These are phyloP conservation scores for Platalea minor DNA, from an alignment of 2,797 vertebrate species.

Conservation along the genomic window DNA sequence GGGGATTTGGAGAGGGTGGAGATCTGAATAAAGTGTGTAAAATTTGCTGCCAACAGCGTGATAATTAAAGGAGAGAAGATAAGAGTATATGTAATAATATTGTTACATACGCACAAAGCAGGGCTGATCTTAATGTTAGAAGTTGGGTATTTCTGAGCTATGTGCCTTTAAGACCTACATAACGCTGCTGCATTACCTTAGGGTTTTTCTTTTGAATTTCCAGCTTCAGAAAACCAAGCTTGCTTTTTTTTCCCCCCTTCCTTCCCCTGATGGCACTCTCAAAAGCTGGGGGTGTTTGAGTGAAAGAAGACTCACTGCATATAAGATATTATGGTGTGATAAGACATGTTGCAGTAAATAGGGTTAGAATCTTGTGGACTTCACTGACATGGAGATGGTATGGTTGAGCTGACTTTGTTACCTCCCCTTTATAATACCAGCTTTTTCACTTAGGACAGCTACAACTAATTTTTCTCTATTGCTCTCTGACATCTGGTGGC, in stretches of 20 bases:
- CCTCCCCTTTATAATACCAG: neutral
- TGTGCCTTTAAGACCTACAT: slow-evolving; percentile 64
- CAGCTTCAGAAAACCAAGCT: slow-evolving; percentile 18
- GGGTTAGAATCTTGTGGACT: neutral
- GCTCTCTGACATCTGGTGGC: slow-evolving; percentile 65
- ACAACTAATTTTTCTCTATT: slow-evolving; percentile 29
- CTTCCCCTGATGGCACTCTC: neutral
- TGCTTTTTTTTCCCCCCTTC: neutral
- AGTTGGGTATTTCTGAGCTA: neutral
- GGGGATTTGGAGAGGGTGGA: neutral
- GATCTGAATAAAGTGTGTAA: neutral
- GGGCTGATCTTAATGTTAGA: neutral
- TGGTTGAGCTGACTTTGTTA: neutral
- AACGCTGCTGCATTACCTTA: slow-evolving; percentile 3
- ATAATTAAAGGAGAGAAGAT: slow-evolving; percentile 27
- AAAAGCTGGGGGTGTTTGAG: slow-evolving; percentile 3
- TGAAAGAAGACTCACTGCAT: neutral
- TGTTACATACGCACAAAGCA: slow-evolving; percentile 25
- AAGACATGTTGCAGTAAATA: neutral
- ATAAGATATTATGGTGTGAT: neutral
- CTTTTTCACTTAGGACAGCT: neutral
- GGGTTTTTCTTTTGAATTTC: slow-evolving; percentile 51
- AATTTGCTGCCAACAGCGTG: neutral
- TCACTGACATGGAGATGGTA: neutral
- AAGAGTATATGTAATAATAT: slow-evolving; percentile 4